phyloP scores from a whole-genome alignment of 2,113 vertebrate species.

The Meles meles region DNA sequence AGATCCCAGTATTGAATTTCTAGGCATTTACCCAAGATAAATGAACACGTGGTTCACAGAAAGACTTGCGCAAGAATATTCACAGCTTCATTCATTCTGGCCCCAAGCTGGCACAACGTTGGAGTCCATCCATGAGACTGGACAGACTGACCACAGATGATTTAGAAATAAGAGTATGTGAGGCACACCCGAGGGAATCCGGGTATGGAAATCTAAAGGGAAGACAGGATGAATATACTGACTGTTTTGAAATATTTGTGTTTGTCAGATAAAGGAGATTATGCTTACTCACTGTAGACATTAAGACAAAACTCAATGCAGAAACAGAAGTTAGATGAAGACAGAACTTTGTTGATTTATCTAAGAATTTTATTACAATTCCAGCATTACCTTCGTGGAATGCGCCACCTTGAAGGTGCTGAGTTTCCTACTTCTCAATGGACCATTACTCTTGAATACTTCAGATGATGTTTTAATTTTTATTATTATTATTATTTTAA shows the following conservation, averaged over 20 bases:
- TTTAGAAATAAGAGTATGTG: neutral
- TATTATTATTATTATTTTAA: neutral
- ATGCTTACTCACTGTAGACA: neutral
- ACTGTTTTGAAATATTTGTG: neutral
- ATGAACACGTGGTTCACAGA: neutral
- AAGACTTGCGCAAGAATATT: too few relatives aligned
- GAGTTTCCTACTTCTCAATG: neutral
- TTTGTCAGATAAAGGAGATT: neutral
- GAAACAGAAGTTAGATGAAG: neutral
- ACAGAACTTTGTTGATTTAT: neutral
- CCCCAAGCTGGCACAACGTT: neutral
- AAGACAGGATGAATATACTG: neutral
- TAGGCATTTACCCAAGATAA: neutral
- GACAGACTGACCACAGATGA: neutral
- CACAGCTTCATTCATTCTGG: too few relatives aligned
- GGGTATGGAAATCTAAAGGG: neutral
- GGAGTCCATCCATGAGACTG: neutral
- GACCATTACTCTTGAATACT: neutral
- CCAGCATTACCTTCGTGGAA: neutral
- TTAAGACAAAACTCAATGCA: neutral
- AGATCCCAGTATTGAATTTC: neutral
- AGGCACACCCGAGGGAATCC: neutral
- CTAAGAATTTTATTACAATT: neutral
- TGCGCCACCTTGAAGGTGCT: accelerated
- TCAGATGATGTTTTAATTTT: neutral